These are phyloP conservation scores for Tanytarsus gracilentus DNA, from an alignment of 2,888 invertebrate species.

Conservation along the genomic window DNA sequence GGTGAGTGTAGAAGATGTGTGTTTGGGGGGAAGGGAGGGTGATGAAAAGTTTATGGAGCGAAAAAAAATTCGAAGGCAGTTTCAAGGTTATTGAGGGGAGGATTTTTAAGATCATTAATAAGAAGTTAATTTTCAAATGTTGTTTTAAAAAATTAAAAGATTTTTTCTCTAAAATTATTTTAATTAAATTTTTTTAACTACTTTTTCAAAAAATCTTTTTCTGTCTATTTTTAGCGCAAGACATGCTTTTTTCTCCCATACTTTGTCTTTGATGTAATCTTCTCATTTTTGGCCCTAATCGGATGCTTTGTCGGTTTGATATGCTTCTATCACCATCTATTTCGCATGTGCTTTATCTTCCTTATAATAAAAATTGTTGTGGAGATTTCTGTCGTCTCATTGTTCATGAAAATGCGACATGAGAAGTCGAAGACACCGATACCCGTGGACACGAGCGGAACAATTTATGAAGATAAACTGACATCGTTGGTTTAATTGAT, in stretches of 20 bases:
- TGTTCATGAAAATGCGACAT: neutral
- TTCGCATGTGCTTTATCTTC: conserved; percentile 8
- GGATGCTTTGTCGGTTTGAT: neutral
- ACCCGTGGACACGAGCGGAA: neutral
- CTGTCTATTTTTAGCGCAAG: conserved; percentile 10
- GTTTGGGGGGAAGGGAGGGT: no score
- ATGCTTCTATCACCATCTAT: neutral
- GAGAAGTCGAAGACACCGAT: neutral
- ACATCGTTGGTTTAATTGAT: neutral
- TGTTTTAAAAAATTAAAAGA: neutral
- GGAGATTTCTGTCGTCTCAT: neutral
- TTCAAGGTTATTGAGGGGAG: no score
- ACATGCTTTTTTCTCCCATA: conserved; percentile 17
- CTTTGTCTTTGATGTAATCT: conserved; percentile 1
- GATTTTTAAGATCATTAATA: no score
- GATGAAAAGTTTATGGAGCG: no score
- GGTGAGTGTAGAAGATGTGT: no score
- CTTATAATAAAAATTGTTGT: conserved; percentile 1
- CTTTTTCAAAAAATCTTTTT: neutral
- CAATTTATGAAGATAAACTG: neutral
- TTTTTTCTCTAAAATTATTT: neutral
- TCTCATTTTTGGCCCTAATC: neutral
- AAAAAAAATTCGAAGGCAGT: no score
- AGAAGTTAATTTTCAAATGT: neutral
- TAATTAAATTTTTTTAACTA: neutral